Evolutionary conservation across 92 coral and sea anemone genomes (phyloP), one percentile per base, ranked within the genome.

Genomic region (Epizoanthus fatuus): DNA sequence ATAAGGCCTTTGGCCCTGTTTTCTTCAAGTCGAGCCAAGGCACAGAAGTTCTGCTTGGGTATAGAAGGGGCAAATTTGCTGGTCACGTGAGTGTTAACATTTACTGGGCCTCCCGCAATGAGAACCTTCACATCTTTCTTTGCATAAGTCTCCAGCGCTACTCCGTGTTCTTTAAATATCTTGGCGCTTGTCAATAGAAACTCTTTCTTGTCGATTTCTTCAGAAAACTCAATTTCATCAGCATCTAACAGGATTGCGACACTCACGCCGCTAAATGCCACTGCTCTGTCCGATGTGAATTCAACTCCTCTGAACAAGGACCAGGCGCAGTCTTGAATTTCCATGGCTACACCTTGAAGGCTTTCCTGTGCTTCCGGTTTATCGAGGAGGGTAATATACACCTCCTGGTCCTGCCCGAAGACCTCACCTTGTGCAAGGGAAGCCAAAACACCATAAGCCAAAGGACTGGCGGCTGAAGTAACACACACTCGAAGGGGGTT

Each of bases 241-340:
- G 87, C n/a, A 63, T 81, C 87, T 15, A 97, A 88, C 35, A 97
- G 79, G 37, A 97, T 77, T 5, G 83, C 98, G 3, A 97, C 90
- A 77, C 94, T 94, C 35, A 86, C 93, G 69, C 89, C 95, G 56
- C 88, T 87, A 55, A 97, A 97, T 45, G 98, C 99, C 9, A 85
- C 60, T 0, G 92, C 77, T 37, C 88, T 86, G 45, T 95, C 97
- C 38, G 93, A 63, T 3, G 99, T 97, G 9, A 73, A 89, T 15
- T 92, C 79, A 32, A 86, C 91, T 15, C 93, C 94, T 63, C 97
- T 87, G 7, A 95, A 74, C 19, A 95, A 89, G 15, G 97, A 93
- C 99, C 98, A 95, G 3, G 98, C 95, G 58, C 97, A 93, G 79
- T 97, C 99, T 64, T 89, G 91, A 5, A 97, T 89, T 83, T 97